Conservation (phyloP, 30 jellyfish, hydroid and myxozoan genomes). For the Chrysaora quinquecirrha region DNA sequence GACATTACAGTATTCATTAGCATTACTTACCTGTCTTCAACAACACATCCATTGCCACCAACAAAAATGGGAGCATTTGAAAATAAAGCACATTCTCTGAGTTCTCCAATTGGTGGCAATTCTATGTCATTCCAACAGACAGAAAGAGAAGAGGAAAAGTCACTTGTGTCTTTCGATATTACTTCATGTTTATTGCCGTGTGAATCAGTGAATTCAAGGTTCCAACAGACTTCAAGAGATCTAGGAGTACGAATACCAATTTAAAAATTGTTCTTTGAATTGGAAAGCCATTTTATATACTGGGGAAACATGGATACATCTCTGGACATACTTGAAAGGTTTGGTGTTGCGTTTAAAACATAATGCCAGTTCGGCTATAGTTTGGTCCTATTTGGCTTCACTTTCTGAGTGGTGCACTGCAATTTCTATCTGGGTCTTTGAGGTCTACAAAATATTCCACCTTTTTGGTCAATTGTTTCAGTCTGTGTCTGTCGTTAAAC, state of each 20-base stretch:
- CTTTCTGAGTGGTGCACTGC: too few species aligned
- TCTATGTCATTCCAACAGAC: slow-evolving; percentile 47
- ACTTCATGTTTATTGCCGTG: slow-evolving; percentile 5
- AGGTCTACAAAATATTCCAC: too few species aligned
- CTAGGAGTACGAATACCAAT: background rate
- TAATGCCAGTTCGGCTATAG: too few species aligned
- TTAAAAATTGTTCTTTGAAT: too few species aligned
- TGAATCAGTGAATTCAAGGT: slow-evolving; percentile 1
- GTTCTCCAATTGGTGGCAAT: slow-evolving; percentile 41
- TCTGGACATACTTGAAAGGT: too few species aligned
- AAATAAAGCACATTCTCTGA: slow-evolving; percentile 10
- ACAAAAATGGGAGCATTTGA: slow-evolving; percentile 38
- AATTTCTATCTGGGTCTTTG: too few species aligned
- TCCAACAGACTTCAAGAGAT: slow-evolving; percentile 46
- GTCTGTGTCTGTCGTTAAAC: too few species aligned
- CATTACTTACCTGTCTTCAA: slow-evolving; percentile 21
- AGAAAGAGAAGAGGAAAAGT: slow-evolving; percentile 35
- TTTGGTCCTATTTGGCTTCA: too few species aligned
- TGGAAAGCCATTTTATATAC: too few species aligned
- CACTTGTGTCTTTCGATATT: slow-evolving; percentile 4
- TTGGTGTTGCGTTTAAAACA: too few species aligned
- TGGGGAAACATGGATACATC: too few species aligned
- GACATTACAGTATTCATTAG: background rate
- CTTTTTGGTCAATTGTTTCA: too few species aligned
- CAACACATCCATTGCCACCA: background rate